Conservation (phyloP, 2,113 vertebrate species). For the Columbina picui region DNA sequence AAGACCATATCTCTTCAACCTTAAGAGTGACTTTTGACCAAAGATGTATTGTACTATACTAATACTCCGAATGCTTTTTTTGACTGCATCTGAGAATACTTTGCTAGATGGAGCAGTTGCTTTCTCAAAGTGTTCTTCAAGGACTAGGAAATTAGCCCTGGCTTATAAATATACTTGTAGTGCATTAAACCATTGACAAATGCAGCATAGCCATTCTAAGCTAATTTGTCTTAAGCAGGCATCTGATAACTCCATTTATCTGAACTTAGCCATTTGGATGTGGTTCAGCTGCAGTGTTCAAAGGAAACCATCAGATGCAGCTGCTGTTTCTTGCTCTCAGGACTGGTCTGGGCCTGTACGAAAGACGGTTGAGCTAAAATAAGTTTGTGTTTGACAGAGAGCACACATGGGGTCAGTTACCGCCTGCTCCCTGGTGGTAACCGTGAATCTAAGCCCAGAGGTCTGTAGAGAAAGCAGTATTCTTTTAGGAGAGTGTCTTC, state of each 20-base stretch:
- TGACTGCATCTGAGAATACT: not conserved
- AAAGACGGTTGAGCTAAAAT: not conserved
- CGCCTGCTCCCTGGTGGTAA: not conserved
- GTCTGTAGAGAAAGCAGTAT: not conserved
- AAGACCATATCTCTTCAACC: not conserved
- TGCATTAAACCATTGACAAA: slow-evolving; percentile 5
- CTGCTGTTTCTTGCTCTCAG: not conserved
- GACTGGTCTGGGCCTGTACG: rapidly evolving
- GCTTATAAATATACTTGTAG: not conserved
- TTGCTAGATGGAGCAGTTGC: slow-evolving; percentile 7
- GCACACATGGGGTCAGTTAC: rapidly evolving
- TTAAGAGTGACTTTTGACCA: not conserved
- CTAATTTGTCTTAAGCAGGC: slow-evolving; percentile 11
- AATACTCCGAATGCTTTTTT: not conserved
- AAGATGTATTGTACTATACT: not conserved
- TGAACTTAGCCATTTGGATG: not conserved
- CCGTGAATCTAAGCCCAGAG: not conserved
- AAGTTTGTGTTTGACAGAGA: not conserved
- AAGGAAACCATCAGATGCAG: not conserved
- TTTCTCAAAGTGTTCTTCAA: not conserved
- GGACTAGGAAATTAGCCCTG: not conserved
- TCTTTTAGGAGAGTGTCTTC: not conserved
- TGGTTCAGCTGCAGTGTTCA: not conserved
- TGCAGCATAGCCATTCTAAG: not conserved
- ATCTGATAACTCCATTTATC: slow-evolving; percentile 12